Conservation (phyloP, 2,888 invertebrate species). For the Agrochola macilenta region DNA sequence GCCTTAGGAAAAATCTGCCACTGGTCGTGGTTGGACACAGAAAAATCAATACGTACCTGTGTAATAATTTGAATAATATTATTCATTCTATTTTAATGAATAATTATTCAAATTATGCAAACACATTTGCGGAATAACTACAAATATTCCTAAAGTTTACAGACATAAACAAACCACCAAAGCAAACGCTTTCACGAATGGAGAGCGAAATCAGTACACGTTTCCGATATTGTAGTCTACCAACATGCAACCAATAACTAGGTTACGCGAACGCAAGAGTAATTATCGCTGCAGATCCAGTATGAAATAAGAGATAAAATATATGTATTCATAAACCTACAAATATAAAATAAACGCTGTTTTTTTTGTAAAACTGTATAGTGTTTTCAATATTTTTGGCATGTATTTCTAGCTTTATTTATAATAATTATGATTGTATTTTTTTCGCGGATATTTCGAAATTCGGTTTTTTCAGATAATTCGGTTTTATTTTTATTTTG, state of each 20-base stretch:
- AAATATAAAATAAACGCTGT: not conserved
- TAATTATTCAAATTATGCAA: not conserved
- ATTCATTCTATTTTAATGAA: not conserved
- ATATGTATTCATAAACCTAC: not conserved
- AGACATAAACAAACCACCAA: conserved; percentile 4
- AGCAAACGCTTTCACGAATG: not conserved
- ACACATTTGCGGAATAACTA: not conserved
- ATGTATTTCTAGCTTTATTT: not conserved
- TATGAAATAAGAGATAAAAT: not conserved
- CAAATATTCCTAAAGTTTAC: not conserved
- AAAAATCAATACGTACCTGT: not conserved
- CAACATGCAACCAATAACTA: conserved; percentile 15
- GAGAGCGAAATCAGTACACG: not conserved
- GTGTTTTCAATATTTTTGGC: not conserved
- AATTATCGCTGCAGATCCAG: conserved; percentile 1
- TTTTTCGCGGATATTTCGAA: not conserved
- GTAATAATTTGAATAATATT: not conserved
- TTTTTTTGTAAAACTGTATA: not conserved
- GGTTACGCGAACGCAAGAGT: conserved; percentile 21
- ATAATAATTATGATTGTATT: not conserved
- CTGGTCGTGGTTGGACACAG: no score
- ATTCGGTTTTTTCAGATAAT: not conserved
- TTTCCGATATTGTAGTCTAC: conserved; percentile 13
- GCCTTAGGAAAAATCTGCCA: no score
- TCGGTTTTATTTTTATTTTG: not conserved